A percentile compares a stretch with the other conserved stretches of the same genome.
These are phyloP conservation scores for Antennarius striatus DNA, from an alignment of 2,113 vertebrate genomes.

Conservation along the genomic window DNA sequence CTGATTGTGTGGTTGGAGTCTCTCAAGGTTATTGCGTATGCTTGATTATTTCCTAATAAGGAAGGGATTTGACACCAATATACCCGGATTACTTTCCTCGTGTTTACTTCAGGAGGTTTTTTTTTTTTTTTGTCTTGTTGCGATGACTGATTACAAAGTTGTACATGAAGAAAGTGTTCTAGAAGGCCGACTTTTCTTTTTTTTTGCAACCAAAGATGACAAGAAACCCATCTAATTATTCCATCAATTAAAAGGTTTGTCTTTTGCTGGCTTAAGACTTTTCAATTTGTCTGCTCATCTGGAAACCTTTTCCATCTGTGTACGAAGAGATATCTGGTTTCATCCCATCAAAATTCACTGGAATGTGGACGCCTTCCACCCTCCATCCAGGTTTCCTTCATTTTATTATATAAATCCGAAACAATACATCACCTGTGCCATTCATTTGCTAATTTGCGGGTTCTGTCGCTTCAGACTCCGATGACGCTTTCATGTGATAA, in stretches of 20 bases:
- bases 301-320: too few species aligned
- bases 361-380: too few species aligned
- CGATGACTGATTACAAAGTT: too few species aligned
- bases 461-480: constrained; percentile 18
- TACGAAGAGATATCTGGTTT: too few species aligned
- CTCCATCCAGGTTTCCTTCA: neutral
- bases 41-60: constrained; percentile 65
- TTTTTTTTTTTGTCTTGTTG: neutral
- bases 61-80: constrained; percentile 35
- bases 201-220: too few species aligned
- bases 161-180: too few species aligned
- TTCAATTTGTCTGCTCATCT: too few species aligned
- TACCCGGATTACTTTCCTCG: constrained; percentile 22
- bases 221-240: too few species aligned
- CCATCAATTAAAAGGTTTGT: too few species aligned
- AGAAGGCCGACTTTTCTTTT: too few species aligned
- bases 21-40: constrained; percentile 50
- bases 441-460: constrained; percentile 45
- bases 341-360: too few species aligned
- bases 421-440: constrained; percentile 40
- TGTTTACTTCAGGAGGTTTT: constrained; percentile 15
- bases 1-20: constrained; percentile 49
- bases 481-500: constrained; percentile 39
- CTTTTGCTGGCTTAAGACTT: too few species aligned
- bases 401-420: constrained; percentile 21